These are phyloP conservation scores for Tragelaphus imberbis DNA, from an alignment of 2,113 vertebrate species.

Conservation along the genomic window DNA sequence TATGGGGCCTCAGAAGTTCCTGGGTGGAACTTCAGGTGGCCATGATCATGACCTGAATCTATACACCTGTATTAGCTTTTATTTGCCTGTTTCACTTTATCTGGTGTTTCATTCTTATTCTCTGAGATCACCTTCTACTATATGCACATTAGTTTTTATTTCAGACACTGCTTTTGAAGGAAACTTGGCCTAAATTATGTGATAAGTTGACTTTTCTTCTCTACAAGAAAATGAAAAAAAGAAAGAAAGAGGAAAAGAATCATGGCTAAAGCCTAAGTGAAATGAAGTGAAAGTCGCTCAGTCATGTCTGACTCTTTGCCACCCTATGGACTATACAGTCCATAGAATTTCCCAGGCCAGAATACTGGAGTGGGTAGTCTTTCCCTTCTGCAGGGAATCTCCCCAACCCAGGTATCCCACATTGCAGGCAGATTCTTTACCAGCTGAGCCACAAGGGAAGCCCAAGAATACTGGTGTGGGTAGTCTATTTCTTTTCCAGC, in stretches of 20 bases:
- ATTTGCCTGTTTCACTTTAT: background rate
- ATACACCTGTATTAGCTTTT: background rate
- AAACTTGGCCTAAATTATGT: background rate
- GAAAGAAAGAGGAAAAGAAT: background rate
- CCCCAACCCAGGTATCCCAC: background rate
- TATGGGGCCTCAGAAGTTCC: background rate
- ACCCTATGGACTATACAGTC: background rate
- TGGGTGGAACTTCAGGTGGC: background rate
- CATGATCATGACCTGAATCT: background rate
- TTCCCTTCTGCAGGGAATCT: background rate
- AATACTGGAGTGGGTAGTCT: background rate
- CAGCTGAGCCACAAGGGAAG: background rate
- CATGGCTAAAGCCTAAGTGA: background rate
- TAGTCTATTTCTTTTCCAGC: background rate
- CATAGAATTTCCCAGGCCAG: background rate
- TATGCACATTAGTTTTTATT: background rate
- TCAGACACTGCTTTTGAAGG: background rate
- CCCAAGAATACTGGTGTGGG: background rate
- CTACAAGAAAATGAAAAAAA: background rate
- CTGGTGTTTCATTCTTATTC: background rate
- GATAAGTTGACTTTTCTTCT: background rate
- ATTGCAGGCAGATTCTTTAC: background rate
- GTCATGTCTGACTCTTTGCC: background rate
- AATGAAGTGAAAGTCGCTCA: background rate
- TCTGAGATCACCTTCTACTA: background rate